Conservation (phyloP, 2,113 vertebrate genomes). For the Brachirus orientalis region DNA sequence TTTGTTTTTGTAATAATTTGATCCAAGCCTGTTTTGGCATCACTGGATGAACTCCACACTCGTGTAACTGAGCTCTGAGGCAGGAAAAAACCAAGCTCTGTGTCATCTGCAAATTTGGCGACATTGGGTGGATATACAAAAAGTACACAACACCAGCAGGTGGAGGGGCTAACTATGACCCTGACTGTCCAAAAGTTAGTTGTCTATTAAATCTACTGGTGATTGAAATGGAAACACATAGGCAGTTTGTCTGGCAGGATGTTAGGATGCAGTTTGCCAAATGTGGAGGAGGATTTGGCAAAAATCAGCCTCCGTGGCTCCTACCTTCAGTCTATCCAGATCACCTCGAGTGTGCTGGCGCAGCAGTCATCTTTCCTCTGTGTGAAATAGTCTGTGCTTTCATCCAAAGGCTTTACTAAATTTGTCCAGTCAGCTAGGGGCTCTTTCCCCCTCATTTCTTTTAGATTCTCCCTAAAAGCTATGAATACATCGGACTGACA, state of each 20-base stretch:
- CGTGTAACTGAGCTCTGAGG: too few relatives aligned
- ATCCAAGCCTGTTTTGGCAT: neutral
- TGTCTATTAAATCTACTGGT: slow-evolving; percentile 17
- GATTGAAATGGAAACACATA: slow-evolving; percentile 9
- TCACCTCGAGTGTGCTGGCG: slow-evolving; percentile 16
- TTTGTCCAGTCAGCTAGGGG: slow-evolving; percentile 44
- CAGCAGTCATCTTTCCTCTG: slow-evolving; percentile 25
- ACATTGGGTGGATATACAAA: neutral
- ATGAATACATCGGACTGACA: slow-evolving; percentile 42
- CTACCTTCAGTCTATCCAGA: slow-evolving; percentile 21
- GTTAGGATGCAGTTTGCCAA: slow-evolving; percentile 4
- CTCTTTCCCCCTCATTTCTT: slow-evolving; percentile 41
- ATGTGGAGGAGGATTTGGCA: slow-evolving; percentile 34
- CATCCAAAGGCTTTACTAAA: slow-evolving; percentile 35
- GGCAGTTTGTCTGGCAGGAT: slow-evolving; percentile 18
- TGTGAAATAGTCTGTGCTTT: slow-evolving; percentile 29
- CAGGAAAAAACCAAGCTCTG: neutral
- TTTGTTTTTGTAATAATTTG: neutral
- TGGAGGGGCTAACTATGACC: too few relatives aligned
- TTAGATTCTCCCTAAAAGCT: slow-evolving; percentile 38
- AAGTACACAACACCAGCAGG: too few relatives aligned
- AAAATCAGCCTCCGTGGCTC: slow-evolving; percentile 14
- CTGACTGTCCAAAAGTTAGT: too few relatives aligned
- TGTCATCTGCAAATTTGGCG: slow-evolving; percentile 23
- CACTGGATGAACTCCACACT: slow-evolving; percentile 7